Conservation (phyloP, 2,113 vertebrate genomes). For the Eulacestoma nigropectus region DNA sequence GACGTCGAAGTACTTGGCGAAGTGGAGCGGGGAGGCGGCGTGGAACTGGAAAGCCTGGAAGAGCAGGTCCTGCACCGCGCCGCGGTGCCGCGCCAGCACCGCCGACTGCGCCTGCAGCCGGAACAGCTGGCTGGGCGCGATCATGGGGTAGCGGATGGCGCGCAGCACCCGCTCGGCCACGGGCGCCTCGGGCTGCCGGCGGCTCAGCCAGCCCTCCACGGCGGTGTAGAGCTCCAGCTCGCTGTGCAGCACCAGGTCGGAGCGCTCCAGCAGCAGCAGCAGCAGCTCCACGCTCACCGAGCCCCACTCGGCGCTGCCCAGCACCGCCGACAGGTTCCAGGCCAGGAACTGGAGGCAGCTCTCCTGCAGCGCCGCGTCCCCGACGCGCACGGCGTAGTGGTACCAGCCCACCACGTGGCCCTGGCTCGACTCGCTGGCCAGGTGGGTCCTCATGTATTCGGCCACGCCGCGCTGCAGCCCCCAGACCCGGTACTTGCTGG, state of each 20-base stretch:
- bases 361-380: constrained; percentile 77
- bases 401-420: constrained; percentile 92
- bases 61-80: constrained; percentile 85
- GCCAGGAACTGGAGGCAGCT: constrained; percentile 90
- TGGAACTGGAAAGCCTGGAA: constrained; percentile 96
- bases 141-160: constrained; percentile 92
- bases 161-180: constrained; percentile 82
- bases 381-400: constrained; percentile 80
- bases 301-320: constrained; percentile 83
- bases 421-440: constrained; percentile 79
- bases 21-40: constrained; percentile 85
- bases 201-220: constrained; percentile 84
- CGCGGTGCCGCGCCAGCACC: constrained; percentile 76
- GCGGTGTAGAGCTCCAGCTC: constrained; percentile 88
- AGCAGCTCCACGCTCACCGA: constrained; percentile 81
- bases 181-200: constrained; percentile 70
- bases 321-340: constrained; percentile 88
- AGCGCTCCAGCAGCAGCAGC: constrained; percentile 84
- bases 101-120: constrained; percentile 86
- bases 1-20: constrained; percentile 92
- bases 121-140: constrained; percentile 87
- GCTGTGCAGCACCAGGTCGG: constrained; percentile 88
- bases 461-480: constrained; percentile 83
- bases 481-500: constrained; percentile 83
- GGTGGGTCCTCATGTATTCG: constrained; percentile 87